Evolutionary conservation across 2,797 vertebrate genomes (phyloP).

Genomic region (Cryptoprocta ferox): DNA sequence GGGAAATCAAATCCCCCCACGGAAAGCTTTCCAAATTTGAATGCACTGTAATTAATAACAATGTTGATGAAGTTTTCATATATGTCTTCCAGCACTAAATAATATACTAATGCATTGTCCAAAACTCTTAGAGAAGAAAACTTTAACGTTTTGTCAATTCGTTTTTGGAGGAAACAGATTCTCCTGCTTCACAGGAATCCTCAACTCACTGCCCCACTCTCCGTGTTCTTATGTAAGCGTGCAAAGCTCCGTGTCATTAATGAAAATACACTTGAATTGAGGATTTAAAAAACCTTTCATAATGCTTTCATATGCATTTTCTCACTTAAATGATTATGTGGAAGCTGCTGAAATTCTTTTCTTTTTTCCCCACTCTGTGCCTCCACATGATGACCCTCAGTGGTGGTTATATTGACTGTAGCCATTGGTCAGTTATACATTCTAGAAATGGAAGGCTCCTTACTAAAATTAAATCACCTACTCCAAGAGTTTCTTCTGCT

Average conservation of each 20-base stretch:
- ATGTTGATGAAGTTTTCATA: not conserved
- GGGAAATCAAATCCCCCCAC: not conserved
- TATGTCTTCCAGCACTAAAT: not conserved
- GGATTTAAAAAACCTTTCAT: not conserved
- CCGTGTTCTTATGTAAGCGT: not conserved
- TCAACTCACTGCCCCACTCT: not conserved
- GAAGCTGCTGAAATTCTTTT: not conserved
- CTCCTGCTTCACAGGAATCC: not conserved
- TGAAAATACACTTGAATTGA: not conserved
- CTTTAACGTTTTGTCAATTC: not conserved
- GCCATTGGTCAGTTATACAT: not conserved
- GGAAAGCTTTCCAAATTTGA: constrained; percentile 18
- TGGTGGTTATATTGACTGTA: not conserved
- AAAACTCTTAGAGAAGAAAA: not conserved
- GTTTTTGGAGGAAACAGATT: not conserved
- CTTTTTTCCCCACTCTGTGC: not conserved
- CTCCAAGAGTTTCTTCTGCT: not conserved
- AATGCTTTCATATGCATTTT: not conserved
- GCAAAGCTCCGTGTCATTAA: not conserved
- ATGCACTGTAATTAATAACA: not conserved
- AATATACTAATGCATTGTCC: not conserved
- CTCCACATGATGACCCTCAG: not conserved
- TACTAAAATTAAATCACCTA: not conserved
- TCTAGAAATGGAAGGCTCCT: not conserved
- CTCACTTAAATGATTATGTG: not conserved